Conservation (phyloP, 37 sponge, comb jelly and placozoan genomes). For the Mnemiopsis leidyi region DNA sequence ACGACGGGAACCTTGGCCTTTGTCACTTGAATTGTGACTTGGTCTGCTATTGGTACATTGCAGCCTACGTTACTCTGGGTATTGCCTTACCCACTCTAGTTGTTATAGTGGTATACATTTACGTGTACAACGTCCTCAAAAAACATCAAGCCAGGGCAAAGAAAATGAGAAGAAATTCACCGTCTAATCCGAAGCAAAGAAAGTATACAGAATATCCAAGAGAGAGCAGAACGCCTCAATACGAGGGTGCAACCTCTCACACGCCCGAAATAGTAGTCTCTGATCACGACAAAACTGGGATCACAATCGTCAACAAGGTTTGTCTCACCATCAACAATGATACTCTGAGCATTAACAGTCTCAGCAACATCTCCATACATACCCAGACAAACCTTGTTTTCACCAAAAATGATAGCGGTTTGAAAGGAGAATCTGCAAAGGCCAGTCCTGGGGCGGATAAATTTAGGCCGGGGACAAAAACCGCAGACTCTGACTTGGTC, state of each 20-base stretch:
- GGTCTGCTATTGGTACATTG: neutral
- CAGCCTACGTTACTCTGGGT: neutral
- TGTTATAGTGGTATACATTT: neutral
- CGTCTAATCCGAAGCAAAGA: neutral
- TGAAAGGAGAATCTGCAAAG: neutral
- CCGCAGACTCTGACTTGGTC: neutral
- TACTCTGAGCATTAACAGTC: neutral
- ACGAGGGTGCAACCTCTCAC: neutral
- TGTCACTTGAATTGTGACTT: neutral
- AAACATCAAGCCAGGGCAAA: neutral
- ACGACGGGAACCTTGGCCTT: neutral
- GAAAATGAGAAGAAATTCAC: neutral
- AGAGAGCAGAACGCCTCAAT: neutral
- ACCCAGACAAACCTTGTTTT: neutral
- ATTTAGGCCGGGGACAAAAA: no score
- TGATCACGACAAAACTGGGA: neutral
- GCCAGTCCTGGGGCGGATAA: neutral
- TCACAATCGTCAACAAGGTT: neutral
- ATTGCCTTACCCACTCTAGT: neutral
- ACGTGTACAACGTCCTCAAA: neutral
- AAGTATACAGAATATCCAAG: no score
- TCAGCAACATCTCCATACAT: neutral
- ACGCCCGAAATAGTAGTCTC: neutral
- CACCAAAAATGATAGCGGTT: neutral
- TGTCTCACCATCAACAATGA: neutral